Conservation (phyloP, 2,888 invertebrate genomes). For the Metellina segmentata region DNA sequence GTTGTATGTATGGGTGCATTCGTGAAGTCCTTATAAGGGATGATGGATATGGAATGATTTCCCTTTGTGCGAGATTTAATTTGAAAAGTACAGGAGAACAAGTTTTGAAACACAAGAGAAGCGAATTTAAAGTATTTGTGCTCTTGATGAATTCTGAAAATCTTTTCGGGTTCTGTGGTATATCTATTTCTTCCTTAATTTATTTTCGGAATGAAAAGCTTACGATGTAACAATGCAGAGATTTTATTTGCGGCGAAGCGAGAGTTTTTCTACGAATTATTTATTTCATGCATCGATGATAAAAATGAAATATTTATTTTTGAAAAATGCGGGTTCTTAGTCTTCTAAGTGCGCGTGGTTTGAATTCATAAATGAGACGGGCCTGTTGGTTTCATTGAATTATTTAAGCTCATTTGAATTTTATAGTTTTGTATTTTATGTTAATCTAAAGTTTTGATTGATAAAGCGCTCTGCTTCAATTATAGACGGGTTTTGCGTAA, state of each 20-base stretch:
- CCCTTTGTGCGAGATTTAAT: background rate
- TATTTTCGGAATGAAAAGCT: background rate
- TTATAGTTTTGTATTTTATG: no score
- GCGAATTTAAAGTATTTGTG: conserved; percentile 12
- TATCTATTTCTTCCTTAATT: background rate
- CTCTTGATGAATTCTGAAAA: conserved; percentile 1
- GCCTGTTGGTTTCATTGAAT: no score
- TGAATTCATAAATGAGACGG: no score
- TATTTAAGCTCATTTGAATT: no score
- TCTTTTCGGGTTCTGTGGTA: background rate
- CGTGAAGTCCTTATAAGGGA: background rate
- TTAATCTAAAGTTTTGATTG: no score
- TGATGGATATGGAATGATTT: background rate
- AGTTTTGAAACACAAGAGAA: background rate
- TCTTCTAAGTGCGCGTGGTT: no score
- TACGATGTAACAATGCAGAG: background rate
- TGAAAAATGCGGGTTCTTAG: no score
- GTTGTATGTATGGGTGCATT: background rate
- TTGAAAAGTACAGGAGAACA: background rate
- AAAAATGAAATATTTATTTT: background rate
- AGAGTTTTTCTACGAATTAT: background rate
- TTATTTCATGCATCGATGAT: background rate
- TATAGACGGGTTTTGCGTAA: no score
- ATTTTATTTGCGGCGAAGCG: background rate
- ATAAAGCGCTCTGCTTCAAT: no score